phyloP scores from a whole-genome alignment of 2,888 invertebrate genomes.

The Cerceris ruficornis region DNA sequence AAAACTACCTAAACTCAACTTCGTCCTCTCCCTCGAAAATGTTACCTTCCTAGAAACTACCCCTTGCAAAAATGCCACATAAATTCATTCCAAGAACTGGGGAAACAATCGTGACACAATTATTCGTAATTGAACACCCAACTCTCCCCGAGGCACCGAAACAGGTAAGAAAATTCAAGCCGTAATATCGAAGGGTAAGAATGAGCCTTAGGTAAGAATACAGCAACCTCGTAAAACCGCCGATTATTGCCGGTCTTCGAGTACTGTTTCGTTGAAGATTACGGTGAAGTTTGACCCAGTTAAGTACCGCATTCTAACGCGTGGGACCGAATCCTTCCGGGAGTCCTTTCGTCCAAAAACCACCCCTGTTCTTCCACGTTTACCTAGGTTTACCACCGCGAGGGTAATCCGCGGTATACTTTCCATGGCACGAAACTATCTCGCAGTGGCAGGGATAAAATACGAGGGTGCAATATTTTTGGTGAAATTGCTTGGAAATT shows the following conservation, averaged over 20 bases:
- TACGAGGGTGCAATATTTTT: constrained; percentile 23
- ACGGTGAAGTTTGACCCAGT: neutral
- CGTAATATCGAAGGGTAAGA: constrained; percentile 8
- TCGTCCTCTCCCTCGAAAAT: too few species aligned
- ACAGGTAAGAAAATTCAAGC: too few species aligned
- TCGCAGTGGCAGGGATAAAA: constrained; percentile 14
- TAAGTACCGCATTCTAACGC: constrained; percentile 9
- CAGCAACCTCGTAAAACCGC: constrained; percentile 28
- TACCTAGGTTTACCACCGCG: constrained; percentile 30
- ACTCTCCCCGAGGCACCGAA: neutral
- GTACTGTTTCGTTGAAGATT: neutral
- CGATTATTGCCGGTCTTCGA: neutral
- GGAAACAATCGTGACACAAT: constrained; percentile 12
- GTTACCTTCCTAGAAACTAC: too few species aligned
- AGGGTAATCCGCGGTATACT: constrained; percentile 36
- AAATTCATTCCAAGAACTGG: neutral
- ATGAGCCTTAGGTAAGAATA: neutral
- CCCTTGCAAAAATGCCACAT: neutral
- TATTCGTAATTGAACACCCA: constrained; percentile 1
- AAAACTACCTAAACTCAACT: too few species aligned
- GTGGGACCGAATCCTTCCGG: constrained; percentile 25
- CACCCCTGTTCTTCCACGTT: neutral
- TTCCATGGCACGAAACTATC: constrained; percentile 24
- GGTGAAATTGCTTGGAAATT: neutral
- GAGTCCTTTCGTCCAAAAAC: neutral